Base-by-base conservation (phyloP, 1,140 invertebrate genomes). In the Bombus picipes region DNA sequence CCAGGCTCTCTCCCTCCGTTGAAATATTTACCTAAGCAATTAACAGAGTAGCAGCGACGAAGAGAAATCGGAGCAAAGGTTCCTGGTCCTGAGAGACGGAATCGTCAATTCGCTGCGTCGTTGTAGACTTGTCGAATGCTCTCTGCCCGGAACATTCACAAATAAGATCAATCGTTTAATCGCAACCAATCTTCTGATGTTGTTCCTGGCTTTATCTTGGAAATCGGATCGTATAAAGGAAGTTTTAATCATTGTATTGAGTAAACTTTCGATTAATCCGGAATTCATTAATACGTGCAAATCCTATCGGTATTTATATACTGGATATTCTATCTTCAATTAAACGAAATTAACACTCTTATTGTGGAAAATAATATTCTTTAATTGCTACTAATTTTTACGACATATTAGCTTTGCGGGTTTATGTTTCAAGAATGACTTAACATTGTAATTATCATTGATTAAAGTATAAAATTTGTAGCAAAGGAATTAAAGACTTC, bases 21-120 rank as follows among this genome's bases (percentile, higher is more conserved):
- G 59, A 37, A 15, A 75, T 85, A 81, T 85, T 85, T 85, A 68
- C 79, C 28, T 57, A 39, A 72, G 13, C 70, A 85, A 81, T 81
- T 85, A 81, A 57, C 59, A n/a, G 43, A 41, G 72, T 41, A 57
- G 6, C 32, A 57, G 1, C 10, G 57, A 18, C n/a, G 28, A 53
- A 32, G 32, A 57, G 73, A 68, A 43, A 28, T n/a, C 34, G 8
- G 37, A 39, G 59, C 34, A 68, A 75, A 68, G 37, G 72, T 25
- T 22, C 18, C 22, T 25, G 0, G n/a, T 22, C 6, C 2, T 39
- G 28, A 53, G 28, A 43, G 22, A 53, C 47, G 22, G 39, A 66
- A 43, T 73, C 68, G 70, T 57, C 53, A 39, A 37, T 71, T 43
- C 28, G 4, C 43, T n/a, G 32, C 13, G 3, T 43, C 34, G 62